Evolutionary conservation across 2,113 vertebrate species (phyloP).

Genomic region (Zosterops hypoxanthus): DNA sequence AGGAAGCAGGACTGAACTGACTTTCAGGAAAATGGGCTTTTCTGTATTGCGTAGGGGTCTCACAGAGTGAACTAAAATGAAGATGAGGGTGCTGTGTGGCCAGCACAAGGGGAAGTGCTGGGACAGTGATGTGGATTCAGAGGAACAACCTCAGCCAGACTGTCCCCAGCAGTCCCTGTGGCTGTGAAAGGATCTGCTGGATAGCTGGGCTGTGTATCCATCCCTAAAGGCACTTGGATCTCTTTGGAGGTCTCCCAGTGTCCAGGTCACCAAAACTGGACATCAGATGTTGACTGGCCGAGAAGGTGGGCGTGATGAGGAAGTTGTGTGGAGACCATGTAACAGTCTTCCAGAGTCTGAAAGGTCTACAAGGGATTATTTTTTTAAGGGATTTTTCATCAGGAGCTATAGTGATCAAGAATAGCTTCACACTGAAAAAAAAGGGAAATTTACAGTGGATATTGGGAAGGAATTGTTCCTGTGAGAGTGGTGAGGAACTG

Average conservation of each 20-base stretch:
- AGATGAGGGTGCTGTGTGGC: not conserved
- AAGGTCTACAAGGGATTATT: too few species aligned
- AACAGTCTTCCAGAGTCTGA: not conserved
- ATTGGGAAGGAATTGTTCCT: not conserved
- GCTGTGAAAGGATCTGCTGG: not conserved
- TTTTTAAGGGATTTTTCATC: not conserved
- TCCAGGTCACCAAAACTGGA: not conserved
- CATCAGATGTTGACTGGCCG: not conserved
- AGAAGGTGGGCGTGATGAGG: not conserved
- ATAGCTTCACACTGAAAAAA: not conserved
- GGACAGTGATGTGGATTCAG: rapidly evolving
- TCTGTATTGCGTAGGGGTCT: rapidly evolving
- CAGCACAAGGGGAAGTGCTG: not conserved
- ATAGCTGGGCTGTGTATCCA: rapidly evolving
- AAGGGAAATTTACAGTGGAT: not conserved
- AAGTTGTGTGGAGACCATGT: not conserved
- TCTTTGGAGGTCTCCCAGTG: rapidly evolving
- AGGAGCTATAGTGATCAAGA: not conserved
- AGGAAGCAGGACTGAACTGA: not conserved
- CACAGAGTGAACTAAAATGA: rapidly evolving
- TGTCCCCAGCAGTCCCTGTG: rapidly evolving
- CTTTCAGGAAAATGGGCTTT: not conserved
- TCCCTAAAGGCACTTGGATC: rapidly evolving
- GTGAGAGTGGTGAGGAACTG: not conserved
- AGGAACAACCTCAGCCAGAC: not conserved